Conservation (phyloP, 2,888 invertebrate species). For the Sturmia bella region DNA sequence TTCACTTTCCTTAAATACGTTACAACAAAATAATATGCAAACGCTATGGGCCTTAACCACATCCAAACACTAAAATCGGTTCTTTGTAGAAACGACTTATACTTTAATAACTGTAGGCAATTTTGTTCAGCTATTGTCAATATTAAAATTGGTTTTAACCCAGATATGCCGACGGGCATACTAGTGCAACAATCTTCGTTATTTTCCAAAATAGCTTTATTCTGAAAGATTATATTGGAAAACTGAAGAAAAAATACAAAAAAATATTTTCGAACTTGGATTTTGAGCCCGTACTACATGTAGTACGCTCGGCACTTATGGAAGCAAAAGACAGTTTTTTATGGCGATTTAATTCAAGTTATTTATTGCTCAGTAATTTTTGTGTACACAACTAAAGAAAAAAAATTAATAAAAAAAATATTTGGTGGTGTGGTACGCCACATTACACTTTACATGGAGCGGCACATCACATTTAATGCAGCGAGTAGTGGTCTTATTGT, state of each 20-base stretch:
- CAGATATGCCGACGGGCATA: constrained; percentile 32
- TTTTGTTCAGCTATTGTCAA: too few relatives aligned
- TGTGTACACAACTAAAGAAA: constrained; percentile 3
- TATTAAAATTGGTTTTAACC: constrained; percentile 1
- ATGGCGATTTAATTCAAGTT: constrained; percentile 15
- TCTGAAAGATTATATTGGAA: constrained; percentile 24
- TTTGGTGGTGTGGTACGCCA: background rate
- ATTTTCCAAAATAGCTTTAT: constrained; percentile 29
- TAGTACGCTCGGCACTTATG: constrained; percentile 16
- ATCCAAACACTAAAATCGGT: too few relatives aligned
- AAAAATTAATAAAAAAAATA: constrained; percentile 22
- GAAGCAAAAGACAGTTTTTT: constrained; percentile 4
- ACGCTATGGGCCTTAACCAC: too few relatives aligned
- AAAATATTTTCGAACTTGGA: background rate
- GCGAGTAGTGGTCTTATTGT: background rate
- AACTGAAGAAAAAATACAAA: constrained; percentile 21
- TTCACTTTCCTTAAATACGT: too few relatives aligned
- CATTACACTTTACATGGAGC: constrained; percentile 5
- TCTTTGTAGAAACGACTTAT: too few relatives aligned
- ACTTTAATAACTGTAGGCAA: too few relatives aligned
- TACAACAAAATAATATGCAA: too few relatives aligned
- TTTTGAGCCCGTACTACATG: constrained; percentile 32
- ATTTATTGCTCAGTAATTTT: background rate
- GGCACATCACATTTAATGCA: constrained; percentile 1
- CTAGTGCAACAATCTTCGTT: constrained; percentile 38